Evolutionary conservation across 2,113 vertebrate species (phyloP).

Genomic region (Sturnus vulgaris): DNA sequence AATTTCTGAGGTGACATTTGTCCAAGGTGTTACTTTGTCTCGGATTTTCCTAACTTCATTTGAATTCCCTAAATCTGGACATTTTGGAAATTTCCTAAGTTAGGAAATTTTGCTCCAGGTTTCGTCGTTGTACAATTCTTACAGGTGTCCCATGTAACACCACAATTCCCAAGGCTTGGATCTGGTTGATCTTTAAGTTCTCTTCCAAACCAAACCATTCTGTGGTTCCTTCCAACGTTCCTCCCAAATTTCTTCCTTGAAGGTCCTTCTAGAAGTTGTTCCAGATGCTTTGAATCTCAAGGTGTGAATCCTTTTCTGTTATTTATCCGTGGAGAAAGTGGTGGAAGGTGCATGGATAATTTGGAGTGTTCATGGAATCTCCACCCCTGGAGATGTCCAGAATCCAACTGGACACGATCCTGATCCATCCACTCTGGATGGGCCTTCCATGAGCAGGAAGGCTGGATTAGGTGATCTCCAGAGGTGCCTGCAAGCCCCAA

Average conservation of each 20-base stretch:
- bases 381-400: not conserved
- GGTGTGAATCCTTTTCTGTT: not conserved
- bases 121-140: accelerated
- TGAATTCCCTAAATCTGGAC: not conserved
- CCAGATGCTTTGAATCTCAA: not conserved
- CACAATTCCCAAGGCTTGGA: not conserved
- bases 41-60: accelerated
- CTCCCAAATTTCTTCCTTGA: not conserved
- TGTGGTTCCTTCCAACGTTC: not conserved
- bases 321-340: accelerated
- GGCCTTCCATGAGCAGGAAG: not conserved
- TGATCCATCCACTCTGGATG: not conserved
- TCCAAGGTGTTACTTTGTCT: not conserved
- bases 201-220: not conserved
- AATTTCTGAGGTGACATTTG: not conserved
- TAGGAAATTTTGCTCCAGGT: not conserved
- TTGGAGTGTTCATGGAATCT: not conserved
- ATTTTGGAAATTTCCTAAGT: no score
- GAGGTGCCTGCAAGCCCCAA: not conserved
- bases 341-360: not conserved
- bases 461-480: not conserved
- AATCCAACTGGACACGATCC: not conserved
- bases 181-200: not conserved
- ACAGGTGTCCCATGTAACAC: not conserved
- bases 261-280: not conserved